Percentiles rank a stretch among this genome's conserved stretches.
These are phyloP conservation scores for Cantharis lateralis DNA, from an alignment of 2,888 invertebrate species.

Conservation along the genomic window DNA sequence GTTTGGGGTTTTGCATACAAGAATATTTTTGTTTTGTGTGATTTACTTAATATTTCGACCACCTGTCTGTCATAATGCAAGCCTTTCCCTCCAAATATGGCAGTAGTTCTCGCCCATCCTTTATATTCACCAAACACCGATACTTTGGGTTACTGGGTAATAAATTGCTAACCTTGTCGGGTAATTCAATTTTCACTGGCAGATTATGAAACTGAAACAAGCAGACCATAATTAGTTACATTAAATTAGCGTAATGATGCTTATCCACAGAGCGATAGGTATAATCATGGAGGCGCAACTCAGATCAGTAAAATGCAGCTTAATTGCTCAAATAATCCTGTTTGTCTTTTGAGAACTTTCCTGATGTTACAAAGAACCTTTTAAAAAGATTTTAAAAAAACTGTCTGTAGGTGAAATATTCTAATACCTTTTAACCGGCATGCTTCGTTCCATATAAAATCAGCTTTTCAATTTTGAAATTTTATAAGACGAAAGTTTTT, in stretches of 20 bases:
- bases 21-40: neutral
- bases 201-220: neutral
- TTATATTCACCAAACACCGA: neutral
- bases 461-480: neutral
- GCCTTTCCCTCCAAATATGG: constrained; percentile 36
- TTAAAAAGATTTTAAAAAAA: too few relatives aligned
- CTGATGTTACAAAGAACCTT: neutral
- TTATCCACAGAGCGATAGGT: neutral
- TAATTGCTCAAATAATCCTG: neutral
- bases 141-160: constrained; percentile 19
- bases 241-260: neutral
- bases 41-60: neutral
- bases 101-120: constrained; percentile 24
- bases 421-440: neutral
- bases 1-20: neutral
- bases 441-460: neutral
- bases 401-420: neutral
- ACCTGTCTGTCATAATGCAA: constrained; percentile 2
- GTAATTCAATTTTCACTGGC: constrained; percentile 7
- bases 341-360: neutral
- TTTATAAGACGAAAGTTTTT: neutral
- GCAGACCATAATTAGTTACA: neutral
- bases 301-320: too few relatives aligned
- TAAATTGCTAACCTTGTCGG: constrained; percentile 20
- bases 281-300: neutral